These are phyloP conservation scores for Margarornis squamiger DNA, from an alignment of 2,797 vertebrate species.

Conservation along the genomic window DNA sequence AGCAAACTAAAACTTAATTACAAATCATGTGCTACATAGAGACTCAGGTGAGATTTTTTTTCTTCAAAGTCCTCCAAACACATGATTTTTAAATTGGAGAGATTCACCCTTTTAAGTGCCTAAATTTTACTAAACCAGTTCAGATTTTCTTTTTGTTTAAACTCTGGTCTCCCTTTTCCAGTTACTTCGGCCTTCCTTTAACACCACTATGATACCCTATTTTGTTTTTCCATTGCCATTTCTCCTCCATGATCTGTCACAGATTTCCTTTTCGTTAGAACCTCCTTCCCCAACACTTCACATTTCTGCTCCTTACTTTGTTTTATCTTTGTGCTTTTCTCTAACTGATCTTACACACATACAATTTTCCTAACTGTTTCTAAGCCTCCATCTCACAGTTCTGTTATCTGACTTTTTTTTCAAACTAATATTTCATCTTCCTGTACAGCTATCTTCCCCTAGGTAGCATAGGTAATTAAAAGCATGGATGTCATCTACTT, in stretches of 20 bases:
- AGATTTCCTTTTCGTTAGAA: neutral
- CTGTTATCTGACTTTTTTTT: neutral
- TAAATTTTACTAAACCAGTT: neutral
- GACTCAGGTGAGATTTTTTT: neutral
- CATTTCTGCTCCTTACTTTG: neutral
- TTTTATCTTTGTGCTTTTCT: neutral
- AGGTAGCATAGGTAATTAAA: neutral
- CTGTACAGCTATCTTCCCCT: neutral
- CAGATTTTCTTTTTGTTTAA: neutral
- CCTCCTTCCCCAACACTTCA: neutral
- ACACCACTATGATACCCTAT: neutral
- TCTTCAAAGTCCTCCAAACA: neutral
- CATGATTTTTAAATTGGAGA: neutral
- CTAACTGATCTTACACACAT: neutral
- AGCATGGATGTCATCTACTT: neutral
- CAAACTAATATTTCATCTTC: neutral
- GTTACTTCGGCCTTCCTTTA: neutral
- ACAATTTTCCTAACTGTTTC: neutral
- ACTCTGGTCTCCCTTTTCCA: neutral
- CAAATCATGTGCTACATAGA: neutral
- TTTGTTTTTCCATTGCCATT: neutral
- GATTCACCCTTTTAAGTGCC: neutral
- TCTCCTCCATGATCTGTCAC: neutral
- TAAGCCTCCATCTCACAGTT: neutral
- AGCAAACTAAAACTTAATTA: conserved; percentile 28